Evolutionary conservation across 2,888 invertebrate genomes (phyloP), one percentile per base, ranked within the genome.

Genomic region (Antheraea assamensis): DNA sequence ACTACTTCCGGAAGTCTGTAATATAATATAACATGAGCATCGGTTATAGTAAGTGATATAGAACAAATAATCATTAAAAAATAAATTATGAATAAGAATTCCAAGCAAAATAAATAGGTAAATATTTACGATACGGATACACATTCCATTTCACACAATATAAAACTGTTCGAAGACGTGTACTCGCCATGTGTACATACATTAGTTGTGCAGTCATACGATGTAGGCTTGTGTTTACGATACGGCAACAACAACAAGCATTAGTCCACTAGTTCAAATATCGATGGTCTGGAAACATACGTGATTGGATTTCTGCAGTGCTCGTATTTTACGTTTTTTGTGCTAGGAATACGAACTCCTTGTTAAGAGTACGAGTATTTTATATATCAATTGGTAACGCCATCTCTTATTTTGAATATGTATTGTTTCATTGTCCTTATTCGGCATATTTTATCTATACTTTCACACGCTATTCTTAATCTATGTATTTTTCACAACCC

Each of bases 191-290:
- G 7, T 42, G 68, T 35, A 68, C 21, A 68, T 68, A 68, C 15
- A 68, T 68, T 68, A 35, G 35, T 68, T 68, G 21, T 68, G 35
- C 21, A 68, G 24, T 68, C 68, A n/a, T 21, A 49, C 30, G 52
- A 52, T 71, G 52, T 55, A 55, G 71, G 71, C 47, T 30, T 71
- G n/a, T 49, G 55, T 49, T 21, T 71, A 61, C 42, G 30, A 47
- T 68, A 68, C 13, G 35, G 35, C 35, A 64, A 64, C 68, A 68
- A 68, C 68, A 68, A 68, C 68, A 68, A 68, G 35, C 68, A 68
- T 68, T 68, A 68, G 35, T 68, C 21, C 68, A 35, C 35, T 68
- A 35, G 68, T 68, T 68, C 68, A 68, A 68, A 68, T 68, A 68
- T 68, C 68, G 68, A 35, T 68, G 68, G 31, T 35, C 5, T 35